Evolutionary conservation across 2,113 vertebrate species (phyloP).

Genomic region (Boulengeromyrus knoepffleri): DNA sequence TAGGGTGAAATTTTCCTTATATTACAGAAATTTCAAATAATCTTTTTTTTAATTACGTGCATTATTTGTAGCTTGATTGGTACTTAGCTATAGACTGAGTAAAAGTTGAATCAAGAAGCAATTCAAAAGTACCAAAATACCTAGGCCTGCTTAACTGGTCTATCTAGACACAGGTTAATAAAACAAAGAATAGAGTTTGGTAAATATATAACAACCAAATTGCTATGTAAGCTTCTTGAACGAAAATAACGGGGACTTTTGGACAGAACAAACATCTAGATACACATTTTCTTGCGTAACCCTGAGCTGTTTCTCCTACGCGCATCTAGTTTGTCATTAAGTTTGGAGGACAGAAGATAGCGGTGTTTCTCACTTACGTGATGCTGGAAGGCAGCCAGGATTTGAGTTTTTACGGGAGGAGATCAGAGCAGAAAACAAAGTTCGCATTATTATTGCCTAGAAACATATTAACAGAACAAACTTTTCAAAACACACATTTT

Average conservation of each 20-base stretch:
- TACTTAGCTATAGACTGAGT: neutral
- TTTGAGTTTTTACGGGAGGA: neutral
- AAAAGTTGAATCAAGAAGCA: neutral
- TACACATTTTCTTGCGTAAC: neutral
- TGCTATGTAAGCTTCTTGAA: neutral
- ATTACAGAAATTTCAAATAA: neutral
- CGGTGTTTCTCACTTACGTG: neutral
- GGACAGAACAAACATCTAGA: conserved; percentile 1
- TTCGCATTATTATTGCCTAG: neutral
- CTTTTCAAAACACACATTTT: neutral
- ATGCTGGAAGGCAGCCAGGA: neutral
- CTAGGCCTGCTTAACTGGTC: neutral
- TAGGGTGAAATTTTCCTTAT: neutral
- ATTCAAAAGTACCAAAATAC: neutral
- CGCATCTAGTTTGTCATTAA: neutral
- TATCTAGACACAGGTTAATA: neutral
- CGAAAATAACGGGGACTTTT: neutral
- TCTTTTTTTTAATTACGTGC: neutral
- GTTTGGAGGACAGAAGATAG: neutral
- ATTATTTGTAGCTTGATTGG: neutral
- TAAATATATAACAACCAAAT: neutral
- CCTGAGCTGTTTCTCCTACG: neutral
- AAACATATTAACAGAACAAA: neutral
- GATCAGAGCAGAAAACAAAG: neutral
- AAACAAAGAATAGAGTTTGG: neutral